These are phyloP conservation scores for Cheiracanthium punctorium DNA, from an alignment of 2,888 invertebrate genomes.

Conservation along the genomic window DNA sequence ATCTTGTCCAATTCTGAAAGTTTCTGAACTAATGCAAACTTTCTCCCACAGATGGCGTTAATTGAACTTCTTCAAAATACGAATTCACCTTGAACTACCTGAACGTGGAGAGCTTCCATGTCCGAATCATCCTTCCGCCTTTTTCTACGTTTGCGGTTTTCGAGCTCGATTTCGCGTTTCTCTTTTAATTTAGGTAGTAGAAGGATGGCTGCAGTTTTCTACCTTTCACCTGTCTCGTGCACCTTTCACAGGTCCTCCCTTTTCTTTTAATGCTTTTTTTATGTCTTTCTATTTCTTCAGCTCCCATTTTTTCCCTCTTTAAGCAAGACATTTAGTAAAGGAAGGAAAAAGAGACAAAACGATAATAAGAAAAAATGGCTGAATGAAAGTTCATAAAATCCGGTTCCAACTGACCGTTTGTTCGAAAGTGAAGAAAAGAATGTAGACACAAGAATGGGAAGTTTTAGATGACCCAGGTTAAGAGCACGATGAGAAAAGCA, in stretches of 20 bases:
- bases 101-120: neutral
- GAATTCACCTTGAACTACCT: neutral
- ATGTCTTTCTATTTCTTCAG: neutral
- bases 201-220: neutral
- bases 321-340: neutral
- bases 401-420: neutral
- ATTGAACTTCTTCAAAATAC: neutral
- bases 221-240: slow-evolving; percentile 7
- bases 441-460: neutral
- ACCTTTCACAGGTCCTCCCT: neutral
- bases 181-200: neutral
- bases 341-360: too few species aligned
- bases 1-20: too few species aligned
- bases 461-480: neutral
- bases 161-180: neutral
- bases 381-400: slow-evolving; percentile 10
- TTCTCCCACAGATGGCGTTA: neutral
- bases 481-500: neutral
- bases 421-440: slow-evolving; percentile 9
- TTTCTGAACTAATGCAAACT: neutral
- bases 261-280: neutral
- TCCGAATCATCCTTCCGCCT: neutral
- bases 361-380: neutral
- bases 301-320: neutral
- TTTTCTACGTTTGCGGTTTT: neutral